Evolutionary conservation across 2,888 invertebrate species (phyloP).

Genomic region (Leptinotarsa peninsularis): DNA sequence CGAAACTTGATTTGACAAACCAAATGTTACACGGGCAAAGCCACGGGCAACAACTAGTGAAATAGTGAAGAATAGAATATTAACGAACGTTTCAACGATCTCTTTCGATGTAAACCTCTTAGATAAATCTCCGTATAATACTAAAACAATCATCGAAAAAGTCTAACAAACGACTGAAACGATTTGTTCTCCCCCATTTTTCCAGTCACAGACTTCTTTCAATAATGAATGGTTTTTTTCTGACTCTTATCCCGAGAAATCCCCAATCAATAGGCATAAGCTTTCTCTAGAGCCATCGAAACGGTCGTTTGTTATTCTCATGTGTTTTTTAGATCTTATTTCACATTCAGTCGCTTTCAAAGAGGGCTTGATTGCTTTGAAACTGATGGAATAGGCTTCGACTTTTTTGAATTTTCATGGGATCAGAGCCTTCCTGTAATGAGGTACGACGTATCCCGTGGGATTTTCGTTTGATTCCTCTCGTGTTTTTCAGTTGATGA

Average conservation of each 20-base stretch:
- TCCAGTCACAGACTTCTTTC: constrained; percentile 7
- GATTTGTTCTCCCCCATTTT: constrained; percentile 20
- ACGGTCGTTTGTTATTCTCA: constrained; percentile 24
- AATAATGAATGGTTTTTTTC: constrained; percentile 28
- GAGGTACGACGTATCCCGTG: too few relatives aligned
- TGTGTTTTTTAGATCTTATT: constrained; percentile 24
- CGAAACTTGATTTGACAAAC: too few relatives aligned
- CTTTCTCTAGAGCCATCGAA: constrained; percentile 5
- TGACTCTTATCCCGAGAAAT: constrained; percentile 17
- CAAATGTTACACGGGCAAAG: too few relatives aligned
- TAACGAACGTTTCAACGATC: not conserved
- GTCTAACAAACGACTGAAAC: constrained; percentile 18
- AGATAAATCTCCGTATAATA: constrained; percentile 3
- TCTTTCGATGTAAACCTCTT: not conserved
- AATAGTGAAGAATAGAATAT: too few relatives aligned
- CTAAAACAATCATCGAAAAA: constrained; percentile 22
- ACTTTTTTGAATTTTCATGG: not conserved
- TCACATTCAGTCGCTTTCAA: constrained; percentile 14
- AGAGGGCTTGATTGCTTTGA: not conserved
- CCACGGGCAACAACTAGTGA: too few relatives aligned
- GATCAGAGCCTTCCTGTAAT: not conserved
- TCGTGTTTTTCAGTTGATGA: too few relatives aligned
- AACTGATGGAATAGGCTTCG: not conserved
- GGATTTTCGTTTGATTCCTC: too few relatives aligned
- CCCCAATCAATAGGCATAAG: constrained; percentile 21